Conservation (phyloP, 2,888 invertebrate species). For the Phytoseiulus persimilis region DNA sequence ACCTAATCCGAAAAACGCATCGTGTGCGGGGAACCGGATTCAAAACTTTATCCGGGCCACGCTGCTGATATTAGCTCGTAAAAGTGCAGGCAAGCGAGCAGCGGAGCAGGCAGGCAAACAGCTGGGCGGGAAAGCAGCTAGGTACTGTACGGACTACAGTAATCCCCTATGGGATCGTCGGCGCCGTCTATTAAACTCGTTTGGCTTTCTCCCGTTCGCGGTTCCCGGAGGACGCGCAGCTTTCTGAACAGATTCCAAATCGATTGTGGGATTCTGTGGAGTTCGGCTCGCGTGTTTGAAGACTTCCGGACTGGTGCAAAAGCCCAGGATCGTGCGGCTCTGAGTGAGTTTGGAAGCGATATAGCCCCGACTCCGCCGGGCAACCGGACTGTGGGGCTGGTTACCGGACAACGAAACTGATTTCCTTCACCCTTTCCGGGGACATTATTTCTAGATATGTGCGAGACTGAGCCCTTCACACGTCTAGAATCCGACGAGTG, state of each 20-base stretch:
- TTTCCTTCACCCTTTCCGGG: background rate
- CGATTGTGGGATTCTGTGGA: background rate
- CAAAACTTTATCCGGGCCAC: background rate
- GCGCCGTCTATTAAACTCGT: background rate
- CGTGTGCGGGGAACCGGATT: background rate
- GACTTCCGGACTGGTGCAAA: background rate
- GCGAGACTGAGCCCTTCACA: no score
- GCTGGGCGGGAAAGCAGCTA: background rate
- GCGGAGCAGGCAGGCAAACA: background rate
- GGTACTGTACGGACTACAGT: background rate
- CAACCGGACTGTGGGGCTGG: no score
- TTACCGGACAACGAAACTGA: background rate
- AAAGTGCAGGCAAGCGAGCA: background rate
- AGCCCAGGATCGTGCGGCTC: background rate
- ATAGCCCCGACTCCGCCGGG: no score
- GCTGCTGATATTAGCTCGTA: background rate
- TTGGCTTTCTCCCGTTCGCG: background rate
- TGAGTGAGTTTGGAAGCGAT: no score
- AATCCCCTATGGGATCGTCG: background rate
- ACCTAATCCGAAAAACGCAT: background rate
- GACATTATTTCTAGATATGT: background rate
- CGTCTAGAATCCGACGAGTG: no score
- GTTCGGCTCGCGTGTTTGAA: background rate
- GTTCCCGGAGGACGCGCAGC: background rate
- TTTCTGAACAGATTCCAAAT: background rate